Base-by-base conservation (phyloP, 2,797 vertebrate species). In the Sphaeramia orbicularis region DNA sequence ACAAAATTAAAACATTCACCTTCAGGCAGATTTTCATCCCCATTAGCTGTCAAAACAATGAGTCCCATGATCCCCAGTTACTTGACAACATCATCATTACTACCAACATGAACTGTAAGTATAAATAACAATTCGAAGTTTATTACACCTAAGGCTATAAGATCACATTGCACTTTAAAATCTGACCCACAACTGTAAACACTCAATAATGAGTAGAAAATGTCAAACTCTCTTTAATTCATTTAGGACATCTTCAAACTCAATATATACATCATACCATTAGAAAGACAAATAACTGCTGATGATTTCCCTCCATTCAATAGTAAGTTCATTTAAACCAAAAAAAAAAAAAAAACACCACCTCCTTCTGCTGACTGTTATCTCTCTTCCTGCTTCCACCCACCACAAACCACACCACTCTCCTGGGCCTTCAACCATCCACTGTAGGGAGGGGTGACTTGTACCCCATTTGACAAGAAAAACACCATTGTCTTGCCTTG, bases 401-500 rank as follows among this genome's bases (percentile, higher is more conserved):
- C 40, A 42, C 42, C 51, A 65, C 54, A 66, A 52, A 49, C 9
- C 54, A 48, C 32, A 49, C 41, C n/a, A 10, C 48, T 72, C 51
- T 61, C 70, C 12, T 49, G 1, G 30, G 51, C 54, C 24, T 51
- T 74, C 41, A 35, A 40, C 59, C 27, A 16, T 61, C 47, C 45
- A 21, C 47, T 61, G 40, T 9, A 5, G 62, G 51, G 75, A 64
- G 60, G 59, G 43, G 24, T 19, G 55, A 63, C n/a, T 51, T 1
- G 1, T 4, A 63, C 38, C 32, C n/a, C 48, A 14, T 64, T 62
- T 45, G 10, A 65, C 55, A 77, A 86, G 70, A 77, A 86, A 78
- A 86, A 88, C 85, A 86, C 85, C 78, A 85, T 86, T 87, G 83
- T 90, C 65, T 77, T 1, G 66, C 14, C 49, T 37, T 50, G 60